Percentiles rank a stretch among this genome's conserved stretches.
Conservation (phyloP, 23 tunicate genomes). For the Ciona savignyi region DNA sequence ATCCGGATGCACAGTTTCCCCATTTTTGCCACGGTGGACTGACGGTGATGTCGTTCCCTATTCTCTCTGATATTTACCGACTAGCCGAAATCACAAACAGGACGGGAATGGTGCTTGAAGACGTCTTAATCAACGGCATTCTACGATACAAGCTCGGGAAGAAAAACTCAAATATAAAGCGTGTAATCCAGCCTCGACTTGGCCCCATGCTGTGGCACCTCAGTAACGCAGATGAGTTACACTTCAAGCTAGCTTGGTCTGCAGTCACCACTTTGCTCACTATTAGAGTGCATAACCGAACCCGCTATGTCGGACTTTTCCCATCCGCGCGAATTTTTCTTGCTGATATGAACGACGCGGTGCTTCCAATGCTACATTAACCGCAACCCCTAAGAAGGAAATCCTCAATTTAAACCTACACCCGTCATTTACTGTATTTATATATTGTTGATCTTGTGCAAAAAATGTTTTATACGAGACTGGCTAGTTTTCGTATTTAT, state of each 20-base stretch:
- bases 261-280: background rate
- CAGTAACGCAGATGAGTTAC: background rate
- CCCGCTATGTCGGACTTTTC: background rate
- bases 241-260: background rate
- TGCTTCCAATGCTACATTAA: background rate
- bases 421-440: too few species aligned
- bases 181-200: background rate
- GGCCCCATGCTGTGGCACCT: background rate
- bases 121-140: slow-evolving; percentile 64
- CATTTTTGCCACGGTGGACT: slow-evolving; percentile 77
- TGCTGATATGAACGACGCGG: background rate
- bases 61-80: slow-evolving; percentile 39
- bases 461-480: too few species aligned
- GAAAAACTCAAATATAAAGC: background rate
- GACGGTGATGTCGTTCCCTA: slow-evolving; percentile 23
- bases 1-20: slow-evolving; percentile 32
- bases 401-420: too few species aligned
- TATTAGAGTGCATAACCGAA: background rate
- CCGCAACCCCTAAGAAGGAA: too few species aligned
- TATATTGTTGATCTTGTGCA: too few species aligned
- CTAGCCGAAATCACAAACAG: slow-evolving; percentile 42
- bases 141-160: slow-evolving; percentile 16
- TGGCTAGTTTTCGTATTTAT: too few species aligned
- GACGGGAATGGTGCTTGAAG: slow-evolving; percentile 52
- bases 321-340: background rate